Percentiles rank a stretch among this genome's conserved stretches.
phyloP scores from a whole-genome alignment of 2,797 vertebrate genomes.

The Merluccius polli region DNA sequence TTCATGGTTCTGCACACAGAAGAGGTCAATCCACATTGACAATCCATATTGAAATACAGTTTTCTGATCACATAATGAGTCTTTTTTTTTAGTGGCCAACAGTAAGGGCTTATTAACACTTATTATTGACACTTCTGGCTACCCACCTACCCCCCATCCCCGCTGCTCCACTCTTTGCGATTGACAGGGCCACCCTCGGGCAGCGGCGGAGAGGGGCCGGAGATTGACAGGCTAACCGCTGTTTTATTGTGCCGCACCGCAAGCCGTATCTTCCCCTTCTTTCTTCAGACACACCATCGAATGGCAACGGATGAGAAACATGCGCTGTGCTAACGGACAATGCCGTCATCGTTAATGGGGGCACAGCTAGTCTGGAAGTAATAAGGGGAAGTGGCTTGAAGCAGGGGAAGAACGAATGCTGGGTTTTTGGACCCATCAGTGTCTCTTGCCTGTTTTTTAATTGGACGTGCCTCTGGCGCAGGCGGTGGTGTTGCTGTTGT shows the following conservation, averaged over 20 bases:
- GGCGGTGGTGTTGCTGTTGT: background rate
- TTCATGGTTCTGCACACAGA: background rate
- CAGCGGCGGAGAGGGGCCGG: background rate
- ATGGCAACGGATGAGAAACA: background rate
- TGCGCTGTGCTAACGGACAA: background rate
- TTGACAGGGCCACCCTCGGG: constrained; percentile 4
- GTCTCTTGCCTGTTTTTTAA: background rate
- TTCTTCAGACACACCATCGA: background rate
- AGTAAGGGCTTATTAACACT: background rate
- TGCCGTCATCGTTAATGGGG: background rate
- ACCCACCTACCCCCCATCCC: background rate
- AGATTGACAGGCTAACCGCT: background rate
- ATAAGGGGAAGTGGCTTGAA: constrained; percentile 3
- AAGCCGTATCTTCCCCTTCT: background rate
- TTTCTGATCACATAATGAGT: background rate
- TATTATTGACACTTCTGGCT: background rate
- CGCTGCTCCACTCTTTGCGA: background rate
- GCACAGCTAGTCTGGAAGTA: background rate
- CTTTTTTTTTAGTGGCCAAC: background rate
- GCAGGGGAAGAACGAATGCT: background rate
- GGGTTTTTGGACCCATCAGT: background rate
- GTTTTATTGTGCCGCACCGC: background rate
- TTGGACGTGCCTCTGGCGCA: background rate
- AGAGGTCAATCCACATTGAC: background rate
- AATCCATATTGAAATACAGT: background rate